Percentiles rank a stretch among this genome's conserved stretches.
Evolutionary conservation across 2,888 invertebrate genomes (phyloP).

Genomic region (Apodemia hepburni): DNA sequence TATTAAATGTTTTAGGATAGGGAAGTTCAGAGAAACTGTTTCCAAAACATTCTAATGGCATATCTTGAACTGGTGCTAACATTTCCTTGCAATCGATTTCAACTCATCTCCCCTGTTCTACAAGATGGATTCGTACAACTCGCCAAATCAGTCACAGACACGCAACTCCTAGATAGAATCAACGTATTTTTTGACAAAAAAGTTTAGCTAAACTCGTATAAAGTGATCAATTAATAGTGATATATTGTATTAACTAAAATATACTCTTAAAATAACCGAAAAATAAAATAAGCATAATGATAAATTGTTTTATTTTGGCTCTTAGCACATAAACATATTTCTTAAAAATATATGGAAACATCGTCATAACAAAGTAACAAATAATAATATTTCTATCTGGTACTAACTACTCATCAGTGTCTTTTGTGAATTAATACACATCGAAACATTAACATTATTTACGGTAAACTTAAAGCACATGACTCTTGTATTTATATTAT

Average conservation of each 20-base stretch:
- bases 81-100: constrained; percentile 81
- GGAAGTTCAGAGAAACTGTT: constrained; percentile 90
- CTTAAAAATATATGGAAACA: constrained; percentile 42
- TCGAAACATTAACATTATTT: constrained; percentile 15
- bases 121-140: constrained; percentile 66
- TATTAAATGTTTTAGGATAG: constrained; percentile 81
- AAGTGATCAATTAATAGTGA: constrained; percentile 65
- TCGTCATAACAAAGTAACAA: constrained; percentile 59
- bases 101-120: constrained; percentile 67
- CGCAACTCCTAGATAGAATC: constrained; percentile 71
- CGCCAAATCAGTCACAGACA: constrained; percentile 68
- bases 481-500: constrained; percentile 34
- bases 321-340: constrained; percentile 37
- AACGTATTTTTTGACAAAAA: constrained; percentile 76
- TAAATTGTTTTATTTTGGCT: constrained; percentile 49
- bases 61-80: constrained; percentile 88
- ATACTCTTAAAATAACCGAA: constrained; percentile 40
- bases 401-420: constrained; percentile 59
- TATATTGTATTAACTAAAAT: constrained; percentile 44
- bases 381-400: constrained; percentile 55
- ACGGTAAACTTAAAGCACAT: neutral
- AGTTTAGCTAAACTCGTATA: constrained; percentile 64
- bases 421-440: constrained; percentile 51
- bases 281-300: constrained; percentile 59
- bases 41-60: constrained; percentile 92